Conservation (phyloP, 1,140 invertebrate genomes). For the Brachystomella parvula region DNA sequence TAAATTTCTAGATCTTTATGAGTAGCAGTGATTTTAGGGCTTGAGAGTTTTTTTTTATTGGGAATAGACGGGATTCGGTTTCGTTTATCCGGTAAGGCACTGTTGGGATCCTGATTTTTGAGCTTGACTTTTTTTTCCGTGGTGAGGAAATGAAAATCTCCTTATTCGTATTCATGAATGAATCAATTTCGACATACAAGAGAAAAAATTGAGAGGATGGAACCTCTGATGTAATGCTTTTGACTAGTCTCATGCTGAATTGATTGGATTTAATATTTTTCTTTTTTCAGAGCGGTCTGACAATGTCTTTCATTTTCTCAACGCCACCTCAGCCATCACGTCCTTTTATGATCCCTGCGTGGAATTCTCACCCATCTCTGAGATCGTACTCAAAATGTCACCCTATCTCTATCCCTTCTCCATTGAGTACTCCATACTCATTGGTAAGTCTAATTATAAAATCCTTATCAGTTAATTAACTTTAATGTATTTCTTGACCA, state of each 20-base stretch:
- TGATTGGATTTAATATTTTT: slow-evolving; percentile 14
- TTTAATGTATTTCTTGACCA: neutral
- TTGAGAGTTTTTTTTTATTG: too few species aligned
- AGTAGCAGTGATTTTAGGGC: too few species aligned
- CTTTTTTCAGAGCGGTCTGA: slow-evolving; percentile 28
- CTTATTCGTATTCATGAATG: slow-evolving; percentile 13
- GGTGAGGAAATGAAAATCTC: neutral
- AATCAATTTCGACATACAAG: slow-evolving; percentile 3
- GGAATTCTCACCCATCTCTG: slow-evolving; percentile 47
- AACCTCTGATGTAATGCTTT: neutral
- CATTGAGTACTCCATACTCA: slow-evolving; percentile 64
- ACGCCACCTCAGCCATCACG: slow-evolving; percentile 36
- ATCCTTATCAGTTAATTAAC: neutral
- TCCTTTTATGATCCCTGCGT: slow-evolving; percentile 39
- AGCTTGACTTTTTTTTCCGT: too few species aligned
- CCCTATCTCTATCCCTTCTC: slow-evolving; percentile 65
- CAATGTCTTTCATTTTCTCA: slow-evolving; percentile 36
- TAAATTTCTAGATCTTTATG: too few species aligned
- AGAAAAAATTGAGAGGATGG: neutral
- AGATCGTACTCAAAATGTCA: slow-evolving; percentile 48
- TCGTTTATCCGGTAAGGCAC: too few species aligned
- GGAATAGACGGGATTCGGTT: too few species aligned
- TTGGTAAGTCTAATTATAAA: slow-evolving; percentile 47
- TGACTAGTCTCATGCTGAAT: slow-evolving; percentile 9
- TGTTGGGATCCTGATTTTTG: too few species aligned